These are phyloP conservation scores for Invenusta paracnida DNA, from an alignment of 2,888 invertebrate species.

Conservation along the genomic window DNA sequence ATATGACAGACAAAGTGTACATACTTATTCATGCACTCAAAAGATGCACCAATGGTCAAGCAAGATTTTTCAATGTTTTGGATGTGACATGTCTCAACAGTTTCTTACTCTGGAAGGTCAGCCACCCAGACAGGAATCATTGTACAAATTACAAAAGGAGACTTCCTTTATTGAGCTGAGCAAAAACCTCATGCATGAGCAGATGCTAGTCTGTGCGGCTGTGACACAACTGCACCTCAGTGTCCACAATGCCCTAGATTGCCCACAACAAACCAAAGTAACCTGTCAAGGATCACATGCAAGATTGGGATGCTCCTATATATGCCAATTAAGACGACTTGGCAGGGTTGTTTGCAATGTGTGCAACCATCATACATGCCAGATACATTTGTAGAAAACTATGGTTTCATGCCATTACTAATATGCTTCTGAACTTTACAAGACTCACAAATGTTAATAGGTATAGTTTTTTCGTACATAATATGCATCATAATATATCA, in stretches of 20 bases:
- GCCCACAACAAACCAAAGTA: neutral
- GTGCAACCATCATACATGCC: neutral
- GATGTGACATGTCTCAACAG: neutral
- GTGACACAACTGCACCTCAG: neutral
- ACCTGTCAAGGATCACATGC: neutral
- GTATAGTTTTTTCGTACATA: conserved; percentile 2
- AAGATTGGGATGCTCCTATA: neutral
- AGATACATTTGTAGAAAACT: neutral
- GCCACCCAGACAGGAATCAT: conserved; percentile 3
- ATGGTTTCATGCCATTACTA: neutral
- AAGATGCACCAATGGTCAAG: neutral
- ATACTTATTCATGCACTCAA: neutral
- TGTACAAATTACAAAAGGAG: neutral
- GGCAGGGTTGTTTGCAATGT: conserved; percentile 4
- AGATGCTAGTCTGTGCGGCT: neutral
- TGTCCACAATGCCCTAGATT: neutral
- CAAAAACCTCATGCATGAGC: neutral
- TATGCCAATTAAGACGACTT: neutral
- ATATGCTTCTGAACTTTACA: conserved; percentile 19
- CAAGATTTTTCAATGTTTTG: neutral
- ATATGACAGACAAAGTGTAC: conserved; percentile 15
- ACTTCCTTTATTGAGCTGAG: neutral
- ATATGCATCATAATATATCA: too few relatives aligned
- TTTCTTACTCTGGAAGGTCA: conserved; percentile 8
- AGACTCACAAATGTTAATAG: conserved; percentile 13